phyloP scores from a whole-genome alignment of 1,140 invertebrate genomes.

The Copidosoma floridanum region DNA sequence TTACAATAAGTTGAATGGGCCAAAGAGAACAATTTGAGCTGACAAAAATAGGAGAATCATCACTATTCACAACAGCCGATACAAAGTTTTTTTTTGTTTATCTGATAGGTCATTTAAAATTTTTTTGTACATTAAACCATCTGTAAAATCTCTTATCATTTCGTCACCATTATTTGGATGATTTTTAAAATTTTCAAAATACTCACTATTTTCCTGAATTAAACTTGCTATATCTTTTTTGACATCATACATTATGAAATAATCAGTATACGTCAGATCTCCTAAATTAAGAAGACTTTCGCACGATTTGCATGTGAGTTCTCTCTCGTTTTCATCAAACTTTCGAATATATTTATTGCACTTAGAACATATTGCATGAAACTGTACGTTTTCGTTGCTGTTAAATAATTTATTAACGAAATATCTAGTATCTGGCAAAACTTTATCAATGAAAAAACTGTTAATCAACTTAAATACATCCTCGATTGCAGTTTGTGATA shows the following conservation, averaged over 20 bases:
- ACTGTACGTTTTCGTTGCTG: too few species aligned
- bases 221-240: background rate
- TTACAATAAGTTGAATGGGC: too few species aligned
- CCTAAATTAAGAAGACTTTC: background rate
- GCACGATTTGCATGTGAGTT: background rate
- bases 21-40: too few species aligned
- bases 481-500: background rate
- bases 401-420: background rate
- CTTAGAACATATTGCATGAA: background rate
- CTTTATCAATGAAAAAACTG: background rate
- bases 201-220: background rate
- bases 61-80: background rate
- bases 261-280: background rate
- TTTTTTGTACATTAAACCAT: too few species aligned
- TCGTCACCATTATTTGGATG: too few species aligned
- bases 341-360: background rate
- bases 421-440: background rate
- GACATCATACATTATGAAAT: background rate
- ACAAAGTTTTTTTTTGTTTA: background rate
- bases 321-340: too few species aligned
- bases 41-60: background rate
- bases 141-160: too few species aligned
- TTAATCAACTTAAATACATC: background rate
- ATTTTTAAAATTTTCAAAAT: too few species aligned
- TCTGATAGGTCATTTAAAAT: background rate